phyloP scores from a whole-genome alignment of 92 coral and sea anemone species.

The Montipora capitata region DNA sequence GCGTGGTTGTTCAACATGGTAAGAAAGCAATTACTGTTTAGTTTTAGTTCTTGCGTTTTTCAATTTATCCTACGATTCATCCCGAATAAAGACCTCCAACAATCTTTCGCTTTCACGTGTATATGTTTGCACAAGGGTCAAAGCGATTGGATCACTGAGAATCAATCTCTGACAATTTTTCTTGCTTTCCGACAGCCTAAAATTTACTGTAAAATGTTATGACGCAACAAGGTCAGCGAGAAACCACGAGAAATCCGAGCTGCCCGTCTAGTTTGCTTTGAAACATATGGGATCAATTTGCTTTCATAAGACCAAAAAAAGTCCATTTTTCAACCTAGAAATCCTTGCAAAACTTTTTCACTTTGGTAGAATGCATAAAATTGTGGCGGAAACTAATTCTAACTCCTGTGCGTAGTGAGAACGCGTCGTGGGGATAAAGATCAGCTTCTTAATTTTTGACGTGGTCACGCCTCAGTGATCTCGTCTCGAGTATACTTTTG shows the following conservation, averaged over 20 bases:
- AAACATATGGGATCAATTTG: no score
- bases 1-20: slow-evolving; percentile 34
- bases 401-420: no score
- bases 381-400: no score
- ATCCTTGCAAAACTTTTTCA: no score
- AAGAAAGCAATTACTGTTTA: background rate
- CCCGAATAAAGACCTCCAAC: background rate
- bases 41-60: background rate
- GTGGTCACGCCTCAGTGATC: no score
- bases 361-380: no score
- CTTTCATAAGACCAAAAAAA: no score
- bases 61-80: background rate
- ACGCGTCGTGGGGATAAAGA: no score
- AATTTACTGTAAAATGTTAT: background rate
- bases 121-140: background rate
- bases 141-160: background rate
- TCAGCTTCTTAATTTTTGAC: no score
- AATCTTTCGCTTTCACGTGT: background rate
- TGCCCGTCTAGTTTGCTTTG: no score
- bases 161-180: background rate
- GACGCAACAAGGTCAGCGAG: background rate
- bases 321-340: no score
- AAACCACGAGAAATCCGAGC: background rate
- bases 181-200: background rate
- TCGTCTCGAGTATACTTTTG: no score